These are phyloP conservation scores for Benitochromis conjunctus DNA, from an alignment of 2,113 vertebrate genomes.

Conservation along the genomic window DNA sequence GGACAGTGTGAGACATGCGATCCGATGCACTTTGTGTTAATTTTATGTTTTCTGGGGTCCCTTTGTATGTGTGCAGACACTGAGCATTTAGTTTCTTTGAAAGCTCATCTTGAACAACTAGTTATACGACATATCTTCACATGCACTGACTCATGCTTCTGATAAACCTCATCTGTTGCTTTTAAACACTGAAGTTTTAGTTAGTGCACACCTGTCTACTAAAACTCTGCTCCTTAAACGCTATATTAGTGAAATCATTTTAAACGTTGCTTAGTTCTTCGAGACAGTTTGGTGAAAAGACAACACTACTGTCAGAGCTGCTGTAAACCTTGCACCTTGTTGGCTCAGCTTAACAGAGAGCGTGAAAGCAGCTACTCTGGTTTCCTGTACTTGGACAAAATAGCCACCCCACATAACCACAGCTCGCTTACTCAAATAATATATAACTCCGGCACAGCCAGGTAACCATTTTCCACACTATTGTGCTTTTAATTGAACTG, in stretches of 20 bases:
- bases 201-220: rapidly evolving
- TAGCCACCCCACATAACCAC: background rate
- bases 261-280: background rate
- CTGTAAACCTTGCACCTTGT: background rate
- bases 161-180: too few relatives aligned
- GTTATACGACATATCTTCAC: constrained; percentile 57
- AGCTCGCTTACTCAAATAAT: background rate
- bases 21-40: background rate
- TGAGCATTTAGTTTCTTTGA: constrained; percentile 23
- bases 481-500: background rate
- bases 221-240: background rate
- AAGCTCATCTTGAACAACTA: constrained; percentile 42
- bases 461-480: background rate
- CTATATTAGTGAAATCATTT: background rate
- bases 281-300: background rate
- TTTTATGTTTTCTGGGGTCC: background rate
- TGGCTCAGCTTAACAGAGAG: background rate
- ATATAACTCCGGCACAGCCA: background rate
- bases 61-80: background rate
- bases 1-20: background rate
- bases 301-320: background rate
- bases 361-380: background rate
- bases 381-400: background rate
- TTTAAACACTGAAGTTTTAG: too few relatives aligned
- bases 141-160: background rate